Base-by-base conservation (phyloP, 2,113 vertebrate species). In the Oophaga pumilio region DNA sequence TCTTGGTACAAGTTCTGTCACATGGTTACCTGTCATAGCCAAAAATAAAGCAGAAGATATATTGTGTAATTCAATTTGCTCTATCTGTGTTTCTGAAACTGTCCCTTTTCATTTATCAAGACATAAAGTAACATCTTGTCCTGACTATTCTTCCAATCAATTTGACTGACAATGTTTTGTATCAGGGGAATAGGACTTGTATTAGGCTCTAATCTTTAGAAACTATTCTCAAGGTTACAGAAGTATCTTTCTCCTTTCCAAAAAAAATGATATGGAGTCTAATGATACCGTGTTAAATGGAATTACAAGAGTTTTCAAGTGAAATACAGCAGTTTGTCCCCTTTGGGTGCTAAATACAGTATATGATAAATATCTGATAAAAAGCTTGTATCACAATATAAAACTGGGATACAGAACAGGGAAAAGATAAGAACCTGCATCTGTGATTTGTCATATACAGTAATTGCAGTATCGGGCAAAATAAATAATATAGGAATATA, bases 91-190 rank as follows among this genome's bases (percentile, higher is more conserved):
- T 50, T 20, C 43, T 66, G 57, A 77, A 85, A 77, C 73, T 85
- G 84, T 77, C 73, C 57, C 28, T 74, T 76, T 85, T 64, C 73
- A 85, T 85, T 69, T 85, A 77, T 77, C 84, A 85, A 77, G 73
- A 71, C 82, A 26, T 56, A 53, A 84, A 73, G 52, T 22, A 76
- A 85, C 74, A 77, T 77, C 59, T 52, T 66, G 59, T 85, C 73
- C 84, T 66, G 73, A 77, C 26, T 77, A 53, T 74, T 64, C 73
- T 77, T 66, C 76, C 84, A 85, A 85, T 85, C 73, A 77, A 62
- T 49, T 64, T 85, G 84, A 77, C 84, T 85, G 84, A 85, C 84
- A 85, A 77, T 77, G 57, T 64, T 85, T 85, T 85, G 84, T 77
- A 77, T 85, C 84, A 64, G 59, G 73, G 43, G 53, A 85, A 60